Evolutionary conservation across 1,140 invertebrate species (phyloP).

Genomic region (Campoletis sonorensis): DNA sequence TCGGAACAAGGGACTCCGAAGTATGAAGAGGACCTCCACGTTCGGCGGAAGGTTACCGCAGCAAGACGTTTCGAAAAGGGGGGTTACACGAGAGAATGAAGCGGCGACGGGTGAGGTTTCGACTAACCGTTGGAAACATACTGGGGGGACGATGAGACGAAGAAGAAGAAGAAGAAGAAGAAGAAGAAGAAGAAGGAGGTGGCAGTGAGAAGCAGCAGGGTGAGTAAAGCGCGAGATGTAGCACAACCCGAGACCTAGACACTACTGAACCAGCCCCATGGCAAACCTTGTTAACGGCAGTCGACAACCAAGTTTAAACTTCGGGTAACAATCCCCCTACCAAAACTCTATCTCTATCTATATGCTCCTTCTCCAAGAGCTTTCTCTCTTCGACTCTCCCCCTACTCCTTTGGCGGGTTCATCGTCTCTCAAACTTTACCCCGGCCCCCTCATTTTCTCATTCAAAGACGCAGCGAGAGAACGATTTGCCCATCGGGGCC

Average conservation of each 20-base stretch:
- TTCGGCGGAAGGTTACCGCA: neutral
- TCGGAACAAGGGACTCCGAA: conserved; percentile 2
- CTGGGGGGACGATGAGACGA: neutral
- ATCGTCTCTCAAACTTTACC: conserved; percentile 47
- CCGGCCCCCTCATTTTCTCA: conserved; percentile 27
- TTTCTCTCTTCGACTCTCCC: conserved; percentile 55
- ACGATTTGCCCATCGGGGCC: conserved; percentile 30
- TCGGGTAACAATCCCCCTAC: conserved; percentile 75
- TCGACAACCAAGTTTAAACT: conserved; percentile 77
- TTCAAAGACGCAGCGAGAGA: conserved; percentile 28
- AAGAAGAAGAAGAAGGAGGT: neutral
- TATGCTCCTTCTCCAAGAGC: conserved; percentile 52
- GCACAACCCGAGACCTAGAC: conserved; percentile 74
- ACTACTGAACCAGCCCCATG: conserved; percentile 75
- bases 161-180: neutral
- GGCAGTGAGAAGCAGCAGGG: neutral
- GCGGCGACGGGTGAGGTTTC: neutral
- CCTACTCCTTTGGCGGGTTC: conserved; percentile 37
- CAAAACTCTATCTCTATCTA: conserved; percentile 54
- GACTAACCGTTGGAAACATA: conserved; percentile 24
- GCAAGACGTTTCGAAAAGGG: conserved; percentile 34
- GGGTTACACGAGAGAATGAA: conserved; percentile 4
- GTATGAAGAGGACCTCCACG: neutral
- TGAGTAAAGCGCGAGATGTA: conserved; percentile 67
- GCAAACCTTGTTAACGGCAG: conserved; percentile 76